Base-by-base conservation (phyloP, 2,797 vertebrate genomes). In the Microctenopoma steveboyesi region DNA sequence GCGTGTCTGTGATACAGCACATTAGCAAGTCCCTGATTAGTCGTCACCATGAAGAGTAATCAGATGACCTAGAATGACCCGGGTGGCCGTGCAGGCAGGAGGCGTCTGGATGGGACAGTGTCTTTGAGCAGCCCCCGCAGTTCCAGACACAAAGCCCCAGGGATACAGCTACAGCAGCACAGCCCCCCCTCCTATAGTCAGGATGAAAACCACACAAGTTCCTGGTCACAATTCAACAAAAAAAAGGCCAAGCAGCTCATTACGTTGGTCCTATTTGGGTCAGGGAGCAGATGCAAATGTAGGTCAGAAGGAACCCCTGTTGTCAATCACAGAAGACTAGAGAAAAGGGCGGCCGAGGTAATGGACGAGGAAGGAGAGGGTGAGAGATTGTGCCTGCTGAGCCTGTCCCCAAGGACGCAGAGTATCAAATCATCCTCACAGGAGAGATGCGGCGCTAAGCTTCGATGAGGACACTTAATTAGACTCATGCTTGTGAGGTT, bases 281-380 rank as follows among this genome's bases (percentile, higher is more conserved):
- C 92, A 93, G 69, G 61, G 87, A 92, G 88, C 92, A 91, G 79
- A 93, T 92, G 90, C 87, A 91, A 91, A 94, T 94, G 85, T 94
- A 91, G 93, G 93, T 93, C 92, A 93, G 63, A 72, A 82, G 78
- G 72, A 92, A 86, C 76, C 88, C 87, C 81, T 79, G 83, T 64
- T 92, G 91, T 92, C 92, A 93, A 88, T 93, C 89, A 92, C 83
- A 72, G 78, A 35, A 67, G 66, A 78, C 16, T 51, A 46, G 74
- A 69, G 56, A 77, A 64, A 73, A 72, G 82, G 64, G 66, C 46
- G 72, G 72, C 35, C 18, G 18, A 18, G 18, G 68, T 50, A 33
- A 75, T 16, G 64, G 62, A 66, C 57, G 70, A 81, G 69, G 78
- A 78, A 33, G 15, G 58, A 72, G 64, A 64, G 77, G 54, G 69